Conservation (phyloP, 2,888 invertebrate genomes). For the Trissoscelio sp. region DNA sequence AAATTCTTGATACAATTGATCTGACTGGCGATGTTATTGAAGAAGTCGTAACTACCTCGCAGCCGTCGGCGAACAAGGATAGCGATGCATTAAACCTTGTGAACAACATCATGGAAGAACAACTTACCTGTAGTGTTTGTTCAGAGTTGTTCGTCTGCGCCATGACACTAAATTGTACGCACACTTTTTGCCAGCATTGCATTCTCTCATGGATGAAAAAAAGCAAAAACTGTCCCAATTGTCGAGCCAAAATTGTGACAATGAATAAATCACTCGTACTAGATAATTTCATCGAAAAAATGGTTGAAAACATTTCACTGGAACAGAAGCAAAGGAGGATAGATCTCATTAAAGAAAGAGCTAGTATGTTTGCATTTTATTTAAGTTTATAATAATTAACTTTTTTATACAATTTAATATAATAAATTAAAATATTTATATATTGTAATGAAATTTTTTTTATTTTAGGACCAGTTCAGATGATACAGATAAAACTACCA, state of each 20-base stretch:
- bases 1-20: constrained; percentile 84
- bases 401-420: too few relatives aligned
- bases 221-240: constrained; percentile 89
- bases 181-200: constrained; percentile 90
- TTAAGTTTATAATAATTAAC: too few relatives aligned
- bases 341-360: constrained; percentile 79
- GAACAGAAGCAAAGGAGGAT: constrained; percentile 86
- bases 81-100: constrained; percentile 81
- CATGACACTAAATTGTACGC: constrained; percentile 89
- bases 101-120: constrained; percentile 87
- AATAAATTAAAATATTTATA: too few relatives aligned
- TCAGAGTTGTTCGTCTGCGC: constrained; percentile 90
- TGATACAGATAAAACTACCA: too few relatives aligned
- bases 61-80: constrained; percentile 51
- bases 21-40: constrained; percentile 84
- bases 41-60: constrained; percentile 68
- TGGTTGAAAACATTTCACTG: constrained; percentile 86
- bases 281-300: constrained; percentile 90
- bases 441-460: too few relatives aligned
- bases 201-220: constrained; percentile 89
- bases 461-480: too few relatives aligned
- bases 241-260: constrained; percentile 84
- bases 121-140: constrained; percentile 90
- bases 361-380: too few relatives aligned
- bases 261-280: constrained; percentile 87